Conservation (phyloP, 2,888 invertebrate species). For the Drosophila pseudotalamancana region DNA sequence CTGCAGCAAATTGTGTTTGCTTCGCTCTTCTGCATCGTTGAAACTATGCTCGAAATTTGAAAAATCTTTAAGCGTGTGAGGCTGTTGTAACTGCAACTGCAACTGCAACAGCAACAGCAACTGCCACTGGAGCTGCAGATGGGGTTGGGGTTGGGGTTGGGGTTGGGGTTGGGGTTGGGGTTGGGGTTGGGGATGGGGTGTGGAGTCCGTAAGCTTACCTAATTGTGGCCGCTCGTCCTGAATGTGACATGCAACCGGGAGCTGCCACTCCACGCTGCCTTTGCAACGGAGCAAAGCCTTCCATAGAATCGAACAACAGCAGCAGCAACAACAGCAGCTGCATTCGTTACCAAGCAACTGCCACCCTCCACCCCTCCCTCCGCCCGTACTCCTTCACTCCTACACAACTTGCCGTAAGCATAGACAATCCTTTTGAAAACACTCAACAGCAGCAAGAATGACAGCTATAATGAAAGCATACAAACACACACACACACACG, state of each 20-base stretch:
- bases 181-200: too few species aligned
- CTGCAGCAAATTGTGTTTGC: constrained; percentile 12
- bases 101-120: too few species aligned
- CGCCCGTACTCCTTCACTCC: background rate
- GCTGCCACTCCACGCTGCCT: constrained; percentile 6
- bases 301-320: constrained; percentile 6
- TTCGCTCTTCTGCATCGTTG: constrained; percentile 1
- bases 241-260: constrained; percentile 47
- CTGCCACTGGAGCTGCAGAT: too few species aligned
- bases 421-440: constrained; percentile 25
- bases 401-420: background rate
- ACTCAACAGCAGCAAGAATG: constrained; percentile 27
- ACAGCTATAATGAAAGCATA: constrained; percentile 22
- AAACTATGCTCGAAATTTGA: constrained; percentile 5
- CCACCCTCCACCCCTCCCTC: background rate
- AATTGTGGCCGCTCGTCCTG: constrained; percentile 59
- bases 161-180: too few species aligned
- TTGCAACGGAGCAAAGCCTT: too few species aligned
- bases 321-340: too few species aligned
- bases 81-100: background rate
- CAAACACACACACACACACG: constrained; percentile 6
- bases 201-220: constrained; percentile 35
- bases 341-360: constrained; percentile 5
- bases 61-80: constrained; percentile 5
- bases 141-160: too few species aligned